Evolutionary conservation across 2,113 vertebrate genomes (phyloP).

Genomic region (Cinclus cinclus): DNA sequence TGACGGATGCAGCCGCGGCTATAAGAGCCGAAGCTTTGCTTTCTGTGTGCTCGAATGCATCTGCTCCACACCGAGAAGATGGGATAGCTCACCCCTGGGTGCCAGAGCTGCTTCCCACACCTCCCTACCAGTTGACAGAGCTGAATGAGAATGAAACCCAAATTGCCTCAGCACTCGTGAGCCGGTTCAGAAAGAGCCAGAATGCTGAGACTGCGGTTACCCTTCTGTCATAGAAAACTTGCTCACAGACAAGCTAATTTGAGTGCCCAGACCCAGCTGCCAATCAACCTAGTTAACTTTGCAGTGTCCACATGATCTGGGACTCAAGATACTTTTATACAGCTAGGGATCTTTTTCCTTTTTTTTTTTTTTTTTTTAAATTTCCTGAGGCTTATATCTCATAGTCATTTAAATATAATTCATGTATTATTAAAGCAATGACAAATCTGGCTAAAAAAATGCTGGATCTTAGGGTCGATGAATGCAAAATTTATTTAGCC

Average conservation of each 20-base stretch:
- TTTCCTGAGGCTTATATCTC: neutral
- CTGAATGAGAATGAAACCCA: neutral
- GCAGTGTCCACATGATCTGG: neutral
- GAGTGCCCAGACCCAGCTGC: constrained; percentile 55
- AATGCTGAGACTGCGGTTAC: neutral
- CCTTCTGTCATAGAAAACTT: constrained; percentile 8
- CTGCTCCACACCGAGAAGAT: rapidly evolving
- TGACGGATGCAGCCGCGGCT: neutral
- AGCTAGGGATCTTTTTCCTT: neutral
- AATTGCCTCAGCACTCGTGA: neutral
- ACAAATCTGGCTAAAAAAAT: neutral
- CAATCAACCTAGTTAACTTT: constrained; percentile 44
- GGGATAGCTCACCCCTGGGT: neutral
- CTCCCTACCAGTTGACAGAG: neutral
- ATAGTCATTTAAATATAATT: neutral
- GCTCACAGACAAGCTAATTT: constrained; percentile 43
- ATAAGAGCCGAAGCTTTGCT: neutral
- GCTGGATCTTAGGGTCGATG: neutral
- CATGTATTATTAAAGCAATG: neutral
- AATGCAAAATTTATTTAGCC: neutral
- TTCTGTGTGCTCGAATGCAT: neutral
- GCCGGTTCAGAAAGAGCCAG: neutral
- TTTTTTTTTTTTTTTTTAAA: too few species aligned
- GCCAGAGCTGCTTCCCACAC: neutral
- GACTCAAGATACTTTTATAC: neutral